These are phyloP conservation scores for Meiosimyza decipiens DNA, from an alignment of 2,888 invertebrate species.

Conservation along the genomic window DNA sequence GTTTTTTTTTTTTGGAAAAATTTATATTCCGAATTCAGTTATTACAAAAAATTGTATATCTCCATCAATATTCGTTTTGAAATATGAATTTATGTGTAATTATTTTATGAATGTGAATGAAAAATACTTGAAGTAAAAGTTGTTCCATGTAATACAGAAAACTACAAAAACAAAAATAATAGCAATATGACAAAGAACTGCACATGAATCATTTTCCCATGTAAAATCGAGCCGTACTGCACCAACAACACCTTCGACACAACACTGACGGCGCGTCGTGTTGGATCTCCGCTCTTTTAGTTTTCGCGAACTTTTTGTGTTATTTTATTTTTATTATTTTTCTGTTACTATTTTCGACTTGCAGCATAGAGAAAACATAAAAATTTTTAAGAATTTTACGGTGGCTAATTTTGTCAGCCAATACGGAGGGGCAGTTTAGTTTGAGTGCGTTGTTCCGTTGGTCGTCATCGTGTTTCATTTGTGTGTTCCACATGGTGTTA, in stretches of 20 bases:
- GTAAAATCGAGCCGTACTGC: too few species aligned
- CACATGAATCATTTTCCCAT: too few species aligned
- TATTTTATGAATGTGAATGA: too few species aligned
- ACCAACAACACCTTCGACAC: too few species aligned
- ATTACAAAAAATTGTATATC: too few species aligned
- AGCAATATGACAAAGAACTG: neutral
- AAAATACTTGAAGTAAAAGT: too few species aligned
- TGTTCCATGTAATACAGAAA: neutral
- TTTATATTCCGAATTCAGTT: too few species aligned
- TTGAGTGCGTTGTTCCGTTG: conserved; percentile 40
- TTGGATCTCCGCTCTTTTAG: neutral
- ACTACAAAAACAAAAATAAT: neutral
- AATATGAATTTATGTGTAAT: too few species aligned
- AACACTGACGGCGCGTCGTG: too few species aligned
- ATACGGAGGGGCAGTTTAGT: conserved; percentile 36
- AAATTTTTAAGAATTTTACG: conserved; percentile 27
- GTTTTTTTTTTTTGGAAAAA: too few species aligned
- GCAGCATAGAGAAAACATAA: conserved; percentile 33
- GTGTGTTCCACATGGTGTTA: neutral
- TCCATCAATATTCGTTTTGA: too few species aligned
- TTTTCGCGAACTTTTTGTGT: neutral
- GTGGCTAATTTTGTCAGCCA: conserved; percentile 39
- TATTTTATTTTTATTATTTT: neutral
- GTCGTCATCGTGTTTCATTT: conserved; percentile 36
- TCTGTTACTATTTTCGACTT: neutral